Conservation (phyloP, 2,113 vertebrate genomes). For the Phodopus roborovskii region DNA sequence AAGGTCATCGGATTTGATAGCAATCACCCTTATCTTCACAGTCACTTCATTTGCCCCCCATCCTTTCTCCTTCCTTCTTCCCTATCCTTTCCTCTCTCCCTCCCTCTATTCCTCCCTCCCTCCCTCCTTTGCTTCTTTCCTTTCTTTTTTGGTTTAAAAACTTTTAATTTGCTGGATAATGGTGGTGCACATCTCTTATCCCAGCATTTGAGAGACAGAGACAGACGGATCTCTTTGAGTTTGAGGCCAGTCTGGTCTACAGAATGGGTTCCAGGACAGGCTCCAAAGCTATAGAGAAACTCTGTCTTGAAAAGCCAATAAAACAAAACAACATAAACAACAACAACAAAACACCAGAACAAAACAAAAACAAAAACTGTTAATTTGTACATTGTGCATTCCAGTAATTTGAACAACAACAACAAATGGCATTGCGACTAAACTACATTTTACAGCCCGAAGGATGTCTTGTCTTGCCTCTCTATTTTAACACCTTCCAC, state of each 20-base stretch:
- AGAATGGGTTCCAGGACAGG: too few species aligned
- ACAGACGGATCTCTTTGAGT: too few species aligned
- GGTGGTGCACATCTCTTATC: too few species aligned
- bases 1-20: neutral
- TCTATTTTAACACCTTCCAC: conserved; percentile 73
- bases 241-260: too few species aligned
- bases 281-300: too few species aligned
- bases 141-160: conserved; percentile 90
- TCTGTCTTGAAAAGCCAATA: too few species aligned
- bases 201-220: too few species aligned
- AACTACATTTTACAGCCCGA: neutral
- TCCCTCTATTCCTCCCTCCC: too few species aligned
- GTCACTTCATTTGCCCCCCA: neutral
- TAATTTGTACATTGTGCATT: conserved; percentile 96
- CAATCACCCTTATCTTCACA: neutral
- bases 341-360: too few species aligned
- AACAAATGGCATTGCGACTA: neutral
- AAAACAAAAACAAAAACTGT: conserved; percentile 84
- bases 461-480: neutral
- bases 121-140: too few species aligned
- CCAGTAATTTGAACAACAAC: conserved; percentile 90
- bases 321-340: too few species aligned
- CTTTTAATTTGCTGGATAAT: conserved; percentile 90
- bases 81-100: accelerated
- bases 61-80: neutral